Evolutionary conservation across 2,113 vertebrate genomes (phyloP).

Genomic region (Neolamprologus modestus): DNA sequence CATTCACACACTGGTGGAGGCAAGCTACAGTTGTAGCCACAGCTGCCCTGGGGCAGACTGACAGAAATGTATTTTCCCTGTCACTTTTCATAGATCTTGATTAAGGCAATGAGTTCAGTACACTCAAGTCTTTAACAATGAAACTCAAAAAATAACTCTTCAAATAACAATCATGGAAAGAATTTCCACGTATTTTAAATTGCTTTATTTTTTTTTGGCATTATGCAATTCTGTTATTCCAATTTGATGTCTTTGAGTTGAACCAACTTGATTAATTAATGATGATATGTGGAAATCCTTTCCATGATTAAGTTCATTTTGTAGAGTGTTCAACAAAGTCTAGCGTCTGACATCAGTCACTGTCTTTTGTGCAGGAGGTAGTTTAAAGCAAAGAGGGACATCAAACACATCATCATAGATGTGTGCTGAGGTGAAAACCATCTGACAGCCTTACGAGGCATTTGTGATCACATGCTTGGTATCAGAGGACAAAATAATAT

Average conservation of each 20-base stretch:
- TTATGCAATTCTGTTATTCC: neutral
- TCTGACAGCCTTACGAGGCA: neutral
- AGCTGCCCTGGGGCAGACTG: too few species aligned
- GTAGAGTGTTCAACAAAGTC: neutral
- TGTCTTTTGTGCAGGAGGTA: neutral
- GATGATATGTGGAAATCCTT: rapidly evolving
- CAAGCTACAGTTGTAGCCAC: too few species aligned
- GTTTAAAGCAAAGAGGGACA: neutral
- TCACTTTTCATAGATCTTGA: neutral
- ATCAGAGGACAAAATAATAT: neutral
- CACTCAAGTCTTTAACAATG: neutral
- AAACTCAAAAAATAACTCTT: neutral
- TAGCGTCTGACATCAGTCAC: neutral
- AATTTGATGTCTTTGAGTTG: neutral
- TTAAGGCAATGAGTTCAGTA: neutral
- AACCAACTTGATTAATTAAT: neutral
- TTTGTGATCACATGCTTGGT: neutral
- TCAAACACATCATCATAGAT: neutral
- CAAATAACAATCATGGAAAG: rapidly evolving
- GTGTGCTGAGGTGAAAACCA: neutral
- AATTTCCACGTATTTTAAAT: neutral
- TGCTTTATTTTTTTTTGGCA: neutral
- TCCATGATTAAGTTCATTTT: neutral
- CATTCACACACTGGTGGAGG: too few species aligned
- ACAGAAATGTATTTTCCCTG: neutral